phyloP scores from a whole-genome alignment of 2,113 vertebrate genomes.

The Tenebrosternarchus preto region DNA sequence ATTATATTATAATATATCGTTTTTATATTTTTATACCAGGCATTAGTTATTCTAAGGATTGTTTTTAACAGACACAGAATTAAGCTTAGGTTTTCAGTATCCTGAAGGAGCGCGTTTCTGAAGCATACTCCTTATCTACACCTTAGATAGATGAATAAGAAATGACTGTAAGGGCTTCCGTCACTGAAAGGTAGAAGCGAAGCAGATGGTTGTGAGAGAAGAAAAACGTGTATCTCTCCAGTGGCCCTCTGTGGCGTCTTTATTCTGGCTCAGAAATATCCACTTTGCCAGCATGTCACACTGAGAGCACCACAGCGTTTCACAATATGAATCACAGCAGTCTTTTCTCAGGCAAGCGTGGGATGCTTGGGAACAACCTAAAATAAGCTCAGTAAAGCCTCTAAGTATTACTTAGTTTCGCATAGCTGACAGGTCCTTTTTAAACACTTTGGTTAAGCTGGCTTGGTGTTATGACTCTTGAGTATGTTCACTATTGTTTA shows the following conservation, averaged over 20 bases:
- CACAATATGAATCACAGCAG: neutral
- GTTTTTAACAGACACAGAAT: too few relatives aligned
- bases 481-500: neutral
- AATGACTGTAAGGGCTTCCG: neutral
- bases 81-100: too few relatives aligned
- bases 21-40: too few relatives aligned
- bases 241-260: conserved; percentile 43
- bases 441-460: neutral
- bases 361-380: conserved; percentile 13
- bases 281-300: conserved; percentile 18
- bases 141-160: too few relatives aligned
- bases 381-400: neutral
- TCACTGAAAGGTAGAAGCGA: conserved; percentile 18
- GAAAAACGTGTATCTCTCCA: conserved; percentile 42
- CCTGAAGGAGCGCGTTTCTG: too few relatives aligned
- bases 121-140: too few relatives aligned
- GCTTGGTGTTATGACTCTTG: neutral
- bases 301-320: conserved; percentile 19
- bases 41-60: too few relatives aligned
- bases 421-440: neutral
- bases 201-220: conserved; percentile 52
- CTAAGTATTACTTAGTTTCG: neutral
- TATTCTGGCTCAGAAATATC: conserved; percentile 30
- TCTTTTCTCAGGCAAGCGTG: conserved; percentile 17
- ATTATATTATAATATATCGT: too few relatives aligned